A percentile compares a stretch with the other conserved stretches of the same genome.
Conservation (phyloP, 2,797 vertebrate species). For the Euthynnus affinis region DNA sequence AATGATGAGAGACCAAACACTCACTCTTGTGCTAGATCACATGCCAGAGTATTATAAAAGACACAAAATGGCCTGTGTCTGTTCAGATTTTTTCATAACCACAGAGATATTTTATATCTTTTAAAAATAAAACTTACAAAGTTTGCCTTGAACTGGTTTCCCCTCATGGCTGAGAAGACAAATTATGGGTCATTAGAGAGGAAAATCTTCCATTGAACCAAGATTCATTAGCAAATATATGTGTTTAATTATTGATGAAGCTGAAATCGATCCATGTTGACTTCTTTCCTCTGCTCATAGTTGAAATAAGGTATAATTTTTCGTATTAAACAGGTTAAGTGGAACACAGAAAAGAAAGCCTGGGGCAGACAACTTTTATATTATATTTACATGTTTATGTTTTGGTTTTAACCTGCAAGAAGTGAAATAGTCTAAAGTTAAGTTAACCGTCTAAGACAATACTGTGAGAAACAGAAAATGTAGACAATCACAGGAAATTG, state of each 20-base stretch:
- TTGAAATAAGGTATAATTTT: constrained; percentile 38
- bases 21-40: constrained; percentile 38
- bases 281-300: constrained; percentile 58
- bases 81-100: constrained; percentile 41
- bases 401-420: background rate
- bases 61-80: constrained; percentile 27
- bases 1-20: constrained; percentile 54
- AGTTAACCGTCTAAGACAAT: constrained; percentile 2
- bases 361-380: constrained; percentile 4
- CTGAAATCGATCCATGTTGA: constrained; percentile 55
- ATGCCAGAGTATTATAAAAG: constrained; percentile 51
- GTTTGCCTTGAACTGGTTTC: constrained; percentile 47
- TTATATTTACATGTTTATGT: constrained; percentile 11
- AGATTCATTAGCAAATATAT: constrained; percentile 63
- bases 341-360: constrained; percentile 33
- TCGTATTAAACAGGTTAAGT: constrained; percentile 49
- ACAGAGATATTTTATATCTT: constrained; percentile 39
- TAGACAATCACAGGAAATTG: background rate
- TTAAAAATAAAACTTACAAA: constrained; percentile 33
- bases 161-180: constrained; percentile 17
- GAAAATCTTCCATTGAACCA: constrained; percentile 55
- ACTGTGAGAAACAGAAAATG: background rate
- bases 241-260: constrained; percentile 66
- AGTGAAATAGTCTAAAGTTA: background rate
- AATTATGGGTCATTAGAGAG: constrained; percentile 48